Evolutionary conservation across 2,888 invertebrate species (phyloP).

Genomic region (Lampropteryx suffumata): DNA sequence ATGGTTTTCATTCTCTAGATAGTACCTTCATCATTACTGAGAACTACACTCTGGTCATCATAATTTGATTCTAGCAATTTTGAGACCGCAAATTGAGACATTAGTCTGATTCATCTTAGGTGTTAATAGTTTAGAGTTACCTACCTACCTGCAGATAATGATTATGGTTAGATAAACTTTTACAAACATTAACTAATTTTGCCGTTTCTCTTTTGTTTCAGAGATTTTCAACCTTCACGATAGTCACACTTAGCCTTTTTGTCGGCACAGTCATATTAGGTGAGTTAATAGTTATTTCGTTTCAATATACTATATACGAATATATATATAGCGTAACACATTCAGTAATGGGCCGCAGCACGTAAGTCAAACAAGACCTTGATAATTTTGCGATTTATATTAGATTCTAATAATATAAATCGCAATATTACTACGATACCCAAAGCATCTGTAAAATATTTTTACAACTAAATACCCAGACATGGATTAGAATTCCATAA

Average conservation of each 20-base stretch:
- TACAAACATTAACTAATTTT: slow-evolving; percentile 3
- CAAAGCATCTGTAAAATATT: no score
- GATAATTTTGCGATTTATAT: no score
- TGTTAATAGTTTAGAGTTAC: no score
- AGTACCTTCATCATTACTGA: slow-evolving; percentile 16
- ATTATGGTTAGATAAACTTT: no score
- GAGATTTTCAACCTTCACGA: slow-evolving; percentile 96
- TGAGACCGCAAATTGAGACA: slow-evolving; percentile 22
- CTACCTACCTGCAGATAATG: no score
- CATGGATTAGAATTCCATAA: slow-evolving; percentile 24
- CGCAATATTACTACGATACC: no score
- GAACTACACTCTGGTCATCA: slow-evolving; percentile 17
- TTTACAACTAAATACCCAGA: no score
- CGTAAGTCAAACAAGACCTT: no score
- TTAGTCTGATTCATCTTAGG: slow-evolving; percentile 10
- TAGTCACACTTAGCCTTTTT: slow-evolving; percentile 95
- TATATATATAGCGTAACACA: slow-evolving; percentile 21
- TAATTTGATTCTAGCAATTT: slow-evolving; percentile 22
- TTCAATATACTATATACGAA: no score
- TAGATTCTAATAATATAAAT: no score
- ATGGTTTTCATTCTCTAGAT: slow-evolving; percentile 19
- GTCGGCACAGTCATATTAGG: slow-evolving; percentile 96
- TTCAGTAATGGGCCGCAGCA: slow-evolving; percentile 30
- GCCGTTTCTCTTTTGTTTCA: slow-evolving; percentile 73
- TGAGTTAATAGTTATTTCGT: slow-evolving; percentile 77